Conservation (phyloP, 2,888 invertebrate genomes). For the Caenorhabditis sp. region DNA sequence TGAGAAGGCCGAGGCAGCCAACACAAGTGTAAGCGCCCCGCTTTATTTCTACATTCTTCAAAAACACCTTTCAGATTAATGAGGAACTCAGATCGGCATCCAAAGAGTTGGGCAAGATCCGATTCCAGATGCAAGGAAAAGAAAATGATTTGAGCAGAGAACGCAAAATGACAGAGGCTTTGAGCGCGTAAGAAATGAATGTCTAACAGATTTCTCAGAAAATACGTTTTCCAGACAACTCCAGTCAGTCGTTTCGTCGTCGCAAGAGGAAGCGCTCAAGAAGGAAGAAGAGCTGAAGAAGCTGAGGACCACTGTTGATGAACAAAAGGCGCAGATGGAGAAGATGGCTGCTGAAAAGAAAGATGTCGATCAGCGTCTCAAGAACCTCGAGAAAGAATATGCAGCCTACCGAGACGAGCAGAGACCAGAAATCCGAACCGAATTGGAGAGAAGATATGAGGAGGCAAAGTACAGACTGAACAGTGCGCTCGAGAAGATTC, state of each 20-base stretch:
- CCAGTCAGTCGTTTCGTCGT: conserved; percentile 51
- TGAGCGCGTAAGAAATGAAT: conserved; percentile 48
- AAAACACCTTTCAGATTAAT: conserved; percentile 55
- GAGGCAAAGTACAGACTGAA: conserved; percentile 70
- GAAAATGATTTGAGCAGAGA: conserved; percentile 63
- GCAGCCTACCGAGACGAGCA: conserved; percentile 64
- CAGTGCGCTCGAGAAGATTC: conserved; percentile 66
- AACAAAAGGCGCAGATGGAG: conserved; percentile 37
- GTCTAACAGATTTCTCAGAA: not conserved
- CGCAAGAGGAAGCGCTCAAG: conserved; percentile 49
- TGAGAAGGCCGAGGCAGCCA: conserved; percentile 35
- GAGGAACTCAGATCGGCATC: conserved; percentile 63
- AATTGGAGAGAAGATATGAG: conserved; percentile 75
- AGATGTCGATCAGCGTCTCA: conserved; percentile 25
- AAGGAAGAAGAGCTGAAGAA: conserved; percentile 53
- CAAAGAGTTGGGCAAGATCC: conserved; percentile 62
- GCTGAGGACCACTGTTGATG: conserved; percentile 43
- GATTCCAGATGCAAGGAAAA: conserved; percentile 59
- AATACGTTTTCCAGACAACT: conserved; percentile 56
- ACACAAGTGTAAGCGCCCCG: conserved; percentile 12
- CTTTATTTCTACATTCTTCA: not conserved
- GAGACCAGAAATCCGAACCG: conserved; percentile 68
- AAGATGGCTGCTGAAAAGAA: conserved; percentile 48
- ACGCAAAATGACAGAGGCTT: conserved; percentile 57
- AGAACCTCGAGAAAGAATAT: conserved; percentile 54